Evolutionary conservation across 2,888 invertebrate genomes (phyloP).

Genomic region (Aspidiotus destructor): DNA sequence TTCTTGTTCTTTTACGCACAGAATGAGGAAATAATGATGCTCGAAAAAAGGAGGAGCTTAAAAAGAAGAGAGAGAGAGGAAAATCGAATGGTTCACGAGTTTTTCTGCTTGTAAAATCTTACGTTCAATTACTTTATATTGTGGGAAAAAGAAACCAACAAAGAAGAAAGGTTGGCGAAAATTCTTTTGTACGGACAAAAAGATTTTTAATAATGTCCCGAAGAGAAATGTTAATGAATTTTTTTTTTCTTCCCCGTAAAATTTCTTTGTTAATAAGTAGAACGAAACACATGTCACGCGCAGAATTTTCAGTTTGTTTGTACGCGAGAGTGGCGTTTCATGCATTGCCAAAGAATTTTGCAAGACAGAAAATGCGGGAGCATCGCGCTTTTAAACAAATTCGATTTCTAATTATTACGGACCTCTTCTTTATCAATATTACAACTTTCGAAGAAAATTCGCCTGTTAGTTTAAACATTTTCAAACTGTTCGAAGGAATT

Average conservation of each 20-base stretch:
- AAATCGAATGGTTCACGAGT: slow-evolving; percentile 1
- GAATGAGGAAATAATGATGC: too few species aligned
- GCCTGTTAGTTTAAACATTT: too few species aligned
- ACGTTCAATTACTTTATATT: slow-evolving; percentile 20
- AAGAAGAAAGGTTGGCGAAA: slow-evolving; percentile 13
- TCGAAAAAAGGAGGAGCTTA: too few species aligned
- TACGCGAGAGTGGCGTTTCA: too few species aligned
- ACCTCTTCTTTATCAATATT: too few species aligned
- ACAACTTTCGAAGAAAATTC: too few species aligned
- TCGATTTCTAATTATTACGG: too few species aligned
- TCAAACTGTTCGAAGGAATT: too few species aligned
- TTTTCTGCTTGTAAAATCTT: slow-evolving; percentile 10
- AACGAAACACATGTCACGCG: slow-evolving; percentile 18
- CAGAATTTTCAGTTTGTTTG: neutral
- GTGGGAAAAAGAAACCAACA: neutral
- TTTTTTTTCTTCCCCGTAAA: slow-evolving; percentile 4
- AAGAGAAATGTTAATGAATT: slow-evolving; percentile 22
- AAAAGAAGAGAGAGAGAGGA: neutral
- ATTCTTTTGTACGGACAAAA: slow-evolving; percentile 17
- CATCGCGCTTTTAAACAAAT: too few species aligned
- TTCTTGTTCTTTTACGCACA: too few species aligned
- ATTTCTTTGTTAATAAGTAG: slow-evolving; percentile 21
- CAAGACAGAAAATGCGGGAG: too few species aligned
- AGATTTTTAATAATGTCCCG: slow-evolving; percentile 26
- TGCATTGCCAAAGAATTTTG: too few species aligned